Percentiles rank a stretch among this genome's conserved stretches.
Conservation (phyloP, 2,113 vertebrate species). For the Alectura lathami region DNA sequence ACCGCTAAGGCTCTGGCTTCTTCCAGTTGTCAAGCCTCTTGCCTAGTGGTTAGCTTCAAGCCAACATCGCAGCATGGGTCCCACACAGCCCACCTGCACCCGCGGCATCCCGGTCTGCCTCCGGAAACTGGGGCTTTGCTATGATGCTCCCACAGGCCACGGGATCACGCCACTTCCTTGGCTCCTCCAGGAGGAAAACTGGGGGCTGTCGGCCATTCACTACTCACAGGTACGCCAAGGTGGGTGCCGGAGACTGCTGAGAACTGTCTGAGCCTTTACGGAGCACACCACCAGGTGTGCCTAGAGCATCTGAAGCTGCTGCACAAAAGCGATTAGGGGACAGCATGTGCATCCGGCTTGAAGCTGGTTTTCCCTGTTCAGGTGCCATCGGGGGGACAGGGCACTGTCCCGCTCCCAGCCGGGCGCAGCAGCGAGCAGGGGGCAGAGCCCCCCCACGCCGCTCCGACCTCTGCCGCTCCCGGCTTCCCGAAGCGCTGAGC, state of each 20-base stretch:
- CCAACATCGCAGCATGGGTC: neutral
- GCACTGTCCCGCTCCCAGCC: neutral
- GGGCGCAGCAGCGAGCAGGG: accelerated
- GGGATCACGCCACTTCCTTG: neutral
- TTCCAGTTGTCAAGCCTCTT: neutral
- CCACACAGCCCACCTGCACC: neutral
- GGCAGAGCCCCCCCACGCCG: neutral
- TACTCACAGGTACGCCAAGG: neutral
- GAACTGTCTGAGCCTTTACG: neutral
- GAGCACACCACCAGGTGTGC: neutral
- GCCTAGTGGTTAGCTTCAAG: neutral
- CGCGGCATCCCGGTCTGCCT: neutral
- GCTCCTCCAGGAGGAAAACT: neutral
- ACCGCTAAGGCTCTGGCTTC: constrained; percentile 27
- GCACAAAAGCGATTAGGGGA: neutral
- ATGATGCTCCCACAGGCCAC: accelerated
- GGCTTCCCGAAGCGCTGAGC: neutral
- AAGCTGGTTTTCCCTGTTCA: neutral
- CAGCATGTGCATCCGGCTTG: neutral
- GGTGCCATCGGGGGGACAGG: neutral
- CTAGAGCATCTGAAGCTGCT: neutral
- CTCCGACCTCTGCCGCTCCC: accelerated
- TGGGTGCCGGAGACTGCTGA: neutral
- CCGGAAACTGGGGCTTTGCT: neutral
- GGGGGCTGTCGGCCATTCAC: neutral